Percentiles rank a stretch among this genome's conserved stretches.
Evolutionary conservation across 2,797 vertebrate genomes (phyloP).

Genomic region (Coccyzus lansbergi): DNA sequence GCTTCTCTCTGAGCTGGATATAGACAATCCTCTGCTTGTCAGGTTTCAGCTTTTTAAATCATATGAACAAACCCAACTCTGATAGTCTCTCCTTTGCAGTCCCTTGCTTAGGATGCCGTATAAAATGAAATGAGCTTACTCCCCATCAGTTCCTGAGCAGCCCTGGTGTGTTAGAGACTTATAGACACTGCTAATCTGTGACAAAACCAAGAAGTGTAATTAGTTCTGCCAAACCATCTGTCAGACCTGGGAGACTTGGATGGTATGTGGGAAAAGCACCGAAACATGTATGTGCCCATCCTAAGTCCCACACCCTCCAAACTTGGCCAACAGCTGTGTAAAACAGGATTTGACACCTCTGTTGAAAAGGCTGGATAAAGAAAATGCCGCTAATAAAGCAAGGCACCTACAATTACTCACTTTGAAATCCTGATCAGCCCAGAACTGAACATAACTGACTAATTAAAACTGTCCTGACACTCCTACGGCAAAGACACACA

Average conservation of each 20-base stretch:
- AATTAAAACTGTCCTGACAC: slow-evolving; percentile 42
- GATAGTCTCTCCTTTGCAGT: not conserved
- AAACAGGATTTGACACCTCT: not conserved
- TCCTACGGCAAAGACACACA: not conserved
- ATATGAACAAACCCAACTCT: not conserved
- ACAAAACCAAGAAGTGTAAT: slow-evolving; percentile 43
- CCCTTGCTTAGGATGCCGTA: accelerated
- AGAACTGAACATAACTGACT: not conserved
- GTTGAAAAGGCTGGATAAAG: slow-evolving; percentile 20
- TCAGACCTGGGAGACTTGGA: slow-evolving; percentile 47
- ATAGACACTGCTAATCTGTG: not conserved
- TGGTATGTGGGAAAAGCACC: slow-evolving; percentile 51
- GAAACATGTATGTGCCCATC: slow-evolving; percentile 6
- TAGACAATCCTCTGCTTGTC: not conserved
- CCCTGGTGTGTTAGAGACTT: not conserved
- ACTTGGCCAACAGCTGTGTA: slow-evolving; percentile 17
- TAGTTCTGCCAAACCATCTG: slow-evolving; percentile 51
- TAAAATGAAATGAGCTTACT: slow-evolving; percentile 12
- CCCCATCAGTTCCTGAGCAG: not conserved
- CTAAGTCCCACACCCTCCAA: not conserved
- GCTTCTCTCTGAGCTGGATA: not conserved
- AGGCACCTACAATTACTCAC: not conserved
- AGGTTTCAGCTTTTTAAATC: not conserved
- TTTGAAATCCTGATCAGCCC: not conserved
- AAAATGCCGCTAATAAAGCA: not conserved